Evolutionary conservation across 2,113 vertebrate species (phyloP).

Genomic region (Agelaius phoeniceus): DNA sequence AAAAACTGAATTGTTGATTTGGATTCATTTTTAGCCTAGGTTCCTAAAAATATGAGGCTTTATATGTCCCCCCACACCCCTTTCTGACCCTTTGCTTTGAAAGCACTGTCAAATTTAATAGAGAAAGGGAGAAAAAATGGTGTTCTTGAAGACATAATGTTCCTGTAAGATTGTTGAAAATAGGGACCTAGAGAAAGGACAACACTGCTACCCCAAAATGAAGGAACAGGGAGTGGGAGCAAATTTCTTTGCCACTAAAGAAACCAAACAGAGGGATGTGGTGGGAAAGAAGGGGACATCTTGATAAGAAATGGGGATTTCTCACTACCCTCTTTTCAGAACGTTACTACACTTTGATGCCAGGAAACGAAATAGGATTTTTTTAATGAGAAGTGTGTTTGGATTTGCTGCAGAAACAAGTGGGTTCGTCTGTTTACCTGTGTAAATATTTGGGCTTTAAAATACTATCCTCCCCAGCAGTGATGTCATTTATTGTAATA

Average conservation of each 20-base stretch:
- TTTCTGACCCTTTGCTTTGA: not conserved
- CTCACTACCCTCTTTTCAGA: not conserved
- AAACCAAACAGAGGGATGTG: not conserved
- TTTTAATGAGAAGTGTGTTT: not conserved
- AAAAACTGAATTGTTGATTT: not conserved
- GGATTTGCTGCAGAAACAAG: not conserved
- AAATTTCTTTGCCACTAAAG: not conserved
- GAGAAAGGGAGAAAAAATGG: not conserved
- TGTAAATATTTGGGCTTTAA: not conserved
- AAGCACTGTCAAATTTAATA: not conserved
- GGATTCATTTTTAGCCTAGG: not conserved
- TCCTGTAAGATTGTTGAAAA: not conserved
- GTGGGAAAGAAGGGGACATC: not conserved
- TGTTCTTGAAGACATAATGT: not conserved
- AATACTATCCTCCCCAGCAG: not conserved
- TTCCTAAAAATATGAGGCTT: not conserved
- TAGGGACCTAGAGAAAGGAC: not conserved
- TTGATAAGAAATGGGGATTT: not conserved
- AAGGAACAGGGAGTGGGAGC: not conserved
- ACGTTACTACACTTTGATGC: not conserved
- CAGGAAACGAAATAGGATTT: not conserved
- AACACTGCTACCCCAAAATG: not conserved
- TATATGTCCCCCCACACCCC: not conserved
- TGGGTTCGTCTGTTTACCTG: not conserved
- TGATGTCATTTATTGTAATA: not conserved